Base-by-base conservation (phyloP, 2,888 invertebrate genomes). In the Xestia c-nigrum region DNA sequence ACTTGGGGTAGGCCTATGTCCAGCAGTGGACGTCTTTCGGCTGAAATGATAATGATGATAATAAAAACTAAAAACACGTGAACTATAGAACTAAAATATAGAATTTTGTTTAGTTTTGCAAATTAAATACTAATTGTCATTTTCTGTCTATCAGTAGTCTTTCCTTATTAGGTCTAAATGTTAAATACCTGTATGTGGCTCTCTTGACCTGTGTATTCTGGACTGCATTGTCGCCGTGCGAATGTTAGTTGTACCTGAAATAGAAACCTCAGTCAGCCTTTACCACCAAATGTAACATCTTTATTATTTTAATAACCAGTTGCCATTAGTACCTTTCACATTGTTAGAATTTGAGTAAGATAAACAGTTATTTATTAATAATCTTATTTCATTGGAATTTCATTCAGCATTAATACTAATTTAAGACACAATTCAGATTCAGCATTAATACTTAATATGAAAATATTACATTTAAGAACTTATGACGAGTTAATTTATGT, bases 261-360 rank as follows among this genome's bases (percentile, higher is more conserved):
- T 2, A 73, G 50, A 84, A 70, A 73, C 31, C 43, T 52, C 31
- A 81, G 67, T 88, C n/a, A 84, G 61, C 12, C 0, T 65, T 67
- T 65, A 71, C 46, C 24, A 64, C 57, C 5, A n/a, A 21, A 74
- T 24, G 40, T 10, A 67, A 7, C 55, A 64, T 7, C 59, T 21
- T 1, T 72, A 80, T 74, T 81, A 86, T 81, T 77, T 83, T 72
- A 85, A 88, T 86, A 88, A 88, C 87, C 87, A 85, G 84, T 81
- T 85, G 88, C 87, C 88, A 84, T 72, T 12, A n/a, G 19, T 63
- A 31, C 16, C 16, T 38, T 50, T 46, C 40, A 31, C 21, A 16
- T 19, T 52, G 0, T 6, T 0, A 46, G 3, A 65, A 59, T 7
- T 5, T 6, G 16, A 46, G 21, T 40, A 31, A 14, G 0, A 50